phyloP scores from a whole-genome alignment of 37 sponge, comb jelly and placozoan genomes.

The Eunapius fragilis region DNA sequence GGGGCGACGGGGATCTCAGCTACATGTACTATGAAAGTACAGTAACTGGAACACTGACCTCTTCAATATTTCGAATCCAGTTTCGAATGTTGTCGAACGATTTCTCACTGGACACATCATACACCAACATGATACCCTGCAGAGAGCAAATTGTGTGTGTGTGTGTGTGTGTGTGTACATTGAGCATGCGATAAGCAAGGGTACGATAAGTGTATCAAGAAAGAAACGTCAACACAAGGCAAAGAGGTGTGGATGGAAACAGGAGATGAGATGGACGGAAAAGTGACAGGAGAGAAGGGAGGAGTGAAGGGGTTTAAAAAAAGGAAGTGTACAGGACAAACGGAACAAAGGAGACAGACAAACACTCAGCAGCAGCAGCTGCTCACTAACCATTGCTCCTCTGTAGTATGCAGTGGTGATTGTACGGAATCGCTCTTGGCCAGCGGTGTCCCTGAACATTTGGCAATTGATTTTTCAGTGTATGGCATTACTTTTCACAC shows the following conservation, averaged over 20 bases:
- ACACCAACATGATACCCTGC: constrained; percentile 98
- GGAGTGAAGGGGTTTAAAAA: background rate
- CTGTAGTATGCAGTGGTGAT: constrained; percentile 33
- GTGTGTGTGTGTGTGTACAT: no score
- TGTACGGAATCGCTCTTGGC: constrained; percentile 25
- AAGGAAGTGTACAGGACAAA: background rate
- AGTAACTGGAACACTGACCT: constrained; percentile 53
- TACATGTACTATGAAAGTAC: no score
- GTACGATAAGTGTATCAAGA: no score
- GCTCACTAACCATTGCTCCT: constrained; percentile 17
- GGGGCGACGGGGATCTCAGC: no score
- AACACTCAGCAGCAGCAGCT: background rate
- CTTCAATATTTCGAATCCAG: constrained; percentile 99
- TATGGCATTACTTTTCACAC: background rate
- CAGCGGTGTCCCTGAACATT: constrained; percentile 20
- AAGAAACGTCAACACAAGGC: no score
- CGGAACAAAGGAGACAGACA: background rate
- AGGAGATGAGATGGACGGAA: no score
- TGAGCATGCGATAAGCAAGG: no score
- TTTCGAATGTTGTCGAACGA: constrained; percentile 99
- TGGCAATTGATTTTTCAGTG: background rate
- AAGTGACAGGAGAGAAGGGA: background rate
- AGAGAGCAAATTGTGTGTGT: background rate
- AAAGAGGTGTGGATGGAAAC: no score
- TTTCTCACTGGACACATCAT: constrained; percentile 96